Conservation (phyloP, 2,797 vertebrate genomes). For the Dipus sagitta region DNA sequence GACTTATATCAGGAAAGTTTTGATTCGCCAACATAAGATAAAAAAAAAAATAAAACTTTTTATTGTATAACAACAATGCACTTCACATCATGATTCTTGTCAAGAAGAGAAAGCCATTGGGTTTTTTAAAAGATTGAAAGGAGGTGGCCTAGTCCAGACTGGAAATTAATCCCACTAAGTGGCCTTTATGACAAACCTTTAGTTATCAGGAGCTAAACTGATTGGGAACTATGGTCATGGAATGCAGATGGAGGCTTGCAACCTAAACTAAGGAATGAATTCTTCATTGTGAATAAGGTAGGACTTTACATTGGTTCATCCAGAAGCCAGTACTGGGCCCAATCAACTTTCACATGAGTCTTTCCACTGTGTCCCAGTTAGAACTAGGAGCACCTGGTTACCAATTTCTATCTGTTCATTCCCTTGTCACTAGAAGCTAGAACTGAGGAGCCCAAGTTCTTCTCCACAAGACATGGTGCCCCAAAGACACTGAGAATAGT, state of each 20-base stretch:
- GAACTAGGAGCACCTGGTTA: no score
- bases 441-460: neutral
- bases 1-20: neutral
- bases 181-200: neutral
- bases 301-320: neutral
- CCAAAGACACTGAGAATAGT: neutral
- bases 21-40: neutral
- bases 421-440: neutral
- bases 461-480: no score
- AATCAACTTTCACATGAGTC: accelerated
- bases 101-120: neutral
- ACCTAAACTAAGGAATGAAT: neutral
- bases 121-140: neutral
- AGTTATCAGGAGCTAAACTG: no score
- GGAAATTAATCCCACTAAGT: no score
- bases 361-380: neutral
- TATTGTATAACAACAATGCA: neutral
- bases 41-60: neutral
- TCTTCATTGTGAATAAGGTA: accelerated
- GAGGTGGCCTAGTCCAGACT: neutral
- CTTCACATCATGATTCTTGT: neutral
- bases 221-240: accelerated
- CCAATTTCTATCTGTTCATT: neutral
- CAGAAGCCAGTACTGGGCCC: neutral
- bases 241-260: neutral